Evolutionary conservation across 2,113 vertebrate species (phyloP).

Genomic region (Riparia riparia): DNA sequence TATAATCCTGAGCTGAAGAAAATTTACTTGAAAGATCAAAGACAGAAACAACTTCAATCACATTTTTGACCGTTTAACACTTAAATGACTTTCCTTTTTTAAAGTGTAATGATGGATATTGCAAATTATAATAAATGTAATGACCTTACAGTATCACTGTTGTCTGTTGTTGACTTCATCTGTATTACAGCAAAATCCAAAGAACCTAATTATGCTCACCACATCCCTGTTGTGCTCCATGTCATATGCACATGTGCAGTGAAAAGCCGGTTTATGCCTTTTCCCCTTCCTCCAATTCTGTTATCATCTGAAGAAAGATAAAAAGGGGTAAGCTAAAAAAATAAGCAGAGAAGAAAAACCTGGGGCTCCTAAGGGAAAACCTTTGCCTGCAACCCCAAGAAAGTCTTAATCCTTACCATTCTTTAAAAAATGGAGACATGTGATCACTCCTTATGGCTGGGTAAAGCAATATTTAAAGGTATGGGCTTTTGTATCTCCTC

Average conservation of each 20-base stretch:
- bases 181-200: background rate
- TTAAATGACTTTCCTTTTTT: background rate
- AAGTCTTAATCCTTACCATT: background rate
- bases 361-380: background rate
- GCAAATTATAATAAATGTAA: background rate
- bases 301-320: background rate
- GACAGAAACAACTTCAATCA: background rate
- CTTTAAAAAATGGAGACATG: background rate
- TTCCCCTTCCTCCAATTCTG: background rate
- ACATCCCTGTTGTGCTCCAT: background rate
- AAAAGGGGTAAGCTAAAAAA: background rate
- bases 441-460: background rate
- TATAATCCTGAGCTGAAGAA: background rate
- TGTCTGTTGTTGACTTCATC: background rate
- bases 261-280: background rate
- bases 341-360: rapidly evolving
- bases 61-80: background rate
- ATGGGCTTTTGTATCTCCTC: background rate
- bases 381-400: background rate
- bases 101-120: background rate
- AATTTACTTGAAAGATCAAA: background rate
- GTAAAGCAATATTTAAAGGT: background rate
- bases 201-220: background rate
- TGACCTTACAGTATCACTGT: background rate
- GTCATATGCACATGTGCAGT: background rate